Evolutionary conservation across 2,797 vertebrate species (phyloP).

Genomic region (Merluccius polli): DNA sequence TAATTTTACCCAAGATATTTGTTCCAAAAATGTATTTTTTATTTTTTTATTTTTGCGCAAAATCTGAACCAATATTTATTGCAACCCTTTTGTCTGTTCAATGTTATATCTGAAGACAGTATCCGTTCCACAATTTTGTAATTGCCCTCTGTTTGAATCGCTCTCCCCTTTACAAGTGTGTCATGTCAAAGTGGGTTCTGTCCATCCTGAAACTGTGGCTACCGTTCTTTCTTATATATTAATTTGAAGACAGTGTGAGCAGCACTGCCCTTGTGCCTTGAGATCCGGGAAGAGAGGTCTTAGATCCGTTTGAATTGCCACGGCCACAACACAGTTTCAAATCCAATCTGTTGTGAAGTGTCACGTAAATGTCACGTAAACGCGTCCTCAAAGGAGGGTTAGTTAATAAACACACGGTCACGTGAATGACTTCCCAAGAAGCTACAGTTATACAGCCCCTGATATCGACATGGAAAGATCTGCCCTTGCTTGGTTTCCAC

Average conservation of each 20-base stretch:
- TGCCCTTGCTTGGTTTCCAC: constrained; percentile 12
- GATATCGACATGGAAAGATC: background rate
- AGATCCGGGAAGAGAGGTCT: constrained; percentile 60
- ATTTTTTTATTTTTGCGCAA: constrained; percentile 39
- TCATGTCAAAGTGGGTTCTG: constrained; percentile 53
- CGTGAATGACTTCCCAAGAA: background rate
- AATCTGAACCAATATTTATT: constrained; percentile 49
- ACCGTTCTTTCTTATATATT: constrained; percentile 56
- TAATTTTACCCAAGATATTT: constrained; percentile 58
- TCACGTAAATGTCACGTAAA: background rate
- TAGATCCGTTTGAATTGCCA: background rate
- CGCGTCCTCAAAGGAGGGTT: background rate
- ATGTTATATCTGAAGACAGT: constrained; percentile 56
- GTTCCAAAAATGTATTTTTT: constrained; percentile 43
- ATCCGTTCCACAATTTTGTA: constrained; percentile 42
- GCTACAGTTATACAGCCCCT: background rate
- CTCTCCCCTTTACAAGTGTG: constrained; percentile 68
- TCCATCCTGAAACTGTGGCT: constrained; percentile 52
- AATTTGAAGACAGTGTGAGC: constrained; percentile 71
- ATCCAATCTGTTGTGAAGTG: constrained; percentile 33
- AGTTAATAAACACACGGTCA: background rate
- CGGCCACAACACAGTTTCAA: constrained; percentile 35
- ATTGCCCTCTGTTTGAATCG: constrained; percentile 63
- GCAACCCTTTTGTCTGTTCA: constrained; percentile 60
- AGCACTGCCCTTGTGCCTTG: constrained; percentile 79